Evolutionary conservation across 2,797 vertebrate genomes (phyloP).

Genomic region (Microhierax caerulescens): DNA sequence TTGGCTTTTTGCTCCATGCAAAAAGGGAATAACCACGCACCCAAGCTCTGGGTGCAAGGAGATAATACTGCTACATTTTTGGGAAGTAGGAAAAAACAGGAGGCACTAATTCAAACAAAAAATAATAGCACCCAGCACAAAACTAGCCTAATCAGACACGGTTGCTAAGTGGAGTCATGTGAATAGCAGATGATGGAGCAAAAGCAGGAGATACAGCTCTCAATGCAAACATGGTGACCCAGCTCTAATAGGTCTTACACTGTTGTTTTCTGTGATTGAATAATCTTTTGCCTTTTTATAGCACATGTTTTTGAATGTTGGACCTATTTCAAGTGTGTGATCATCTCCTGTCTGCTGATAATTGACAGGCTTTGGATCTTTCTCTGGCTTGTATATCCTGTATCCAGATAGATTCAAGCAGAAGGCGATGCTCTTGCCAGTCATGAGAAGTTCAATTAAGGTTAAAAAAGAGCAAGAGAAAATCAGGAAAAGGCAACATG

Average conservation of each 20-base stretch:
- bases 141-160: background rate
- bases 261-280: background rate
- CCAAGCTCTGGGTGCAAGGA: background rate
- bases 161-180: constrained; percentile 2
- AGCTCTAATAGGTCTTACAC: background rate
- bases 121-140: background rate
- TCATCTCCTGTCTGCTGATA: background rate
- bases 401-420: background rate
- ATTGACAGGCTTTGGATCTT: constrained; percentile 33
- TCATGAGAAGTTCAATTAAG: background rate
- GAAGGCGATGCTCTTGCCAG: background rate
- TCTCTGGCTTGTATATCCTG: background rate
- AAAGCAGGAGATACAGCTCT: background rate
- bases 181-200: background rate
- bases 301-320: background rate
- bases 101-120: background rate
- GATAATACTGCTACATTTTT: background rate
- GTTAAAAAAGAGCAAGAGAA: background rate
- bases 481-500: background rate
- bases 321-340: background rate
- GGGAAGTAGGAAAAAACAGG: background rate
- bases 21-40: background rate
- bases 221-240: background rate
- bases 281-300: constrained; percentile 2
- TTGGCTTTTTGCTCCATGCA: rapidly evolving